Conservation (phyloP, 2,888 invertebrate species). For the Tinea trinotella region DNA sequence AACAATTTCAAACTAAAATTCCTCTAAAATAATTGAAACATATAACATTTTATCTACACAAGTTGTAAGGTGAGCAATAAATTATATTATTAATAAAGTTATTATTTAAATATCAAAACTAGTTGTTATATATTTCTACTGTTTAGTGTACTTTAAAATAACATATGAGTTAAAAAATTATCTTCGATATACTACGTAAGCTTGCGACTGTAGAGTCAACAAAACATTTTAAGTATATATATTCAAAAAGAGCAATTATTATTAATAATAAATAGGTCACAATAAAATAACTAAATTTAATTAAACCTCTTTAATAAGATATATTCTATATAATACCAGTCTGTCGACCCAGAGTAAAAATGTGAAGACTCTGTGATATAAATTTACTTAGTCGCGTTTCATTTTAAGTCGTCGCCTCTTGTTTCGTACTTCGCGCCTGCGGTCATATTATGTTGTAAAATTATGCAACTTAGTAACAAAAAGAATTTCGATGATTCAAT, state of each 20-base stretch:
- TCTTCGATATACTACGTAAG: not conserved
- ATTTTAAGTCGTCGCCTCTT: too few species aligned
- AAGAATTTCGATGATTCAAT: too few species aligned
- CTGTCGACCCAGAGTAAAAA: too few species aligned
- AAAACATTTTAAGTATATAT: not conserved
- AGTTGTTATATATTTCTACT: not conserved
- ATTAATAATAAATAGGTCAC: not conserved
- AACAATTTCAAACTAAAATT: not conserved
- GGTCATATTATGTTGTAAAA: too few species aligned
- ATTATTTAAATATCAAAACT: slow-evolving; percentile 6
- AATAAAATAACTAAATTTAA: not conserved
- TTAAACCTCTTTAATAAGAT: too few species aligned
- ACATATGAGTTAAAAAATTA: slow-evolving; percentile 7
- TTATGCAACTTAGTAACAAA: too few species aligned
- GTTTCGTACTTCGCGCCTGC: too few species aligned
- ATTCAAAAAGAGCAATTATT: not conserved
- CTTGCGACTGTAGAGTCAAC: not conserved
- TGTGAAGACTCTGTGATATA: too few species aligned
- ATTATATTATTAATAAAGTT: not conserved
- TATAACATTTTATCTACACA: not conserved
- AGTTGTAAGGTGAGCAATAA: slow-evolving; percentile 3
- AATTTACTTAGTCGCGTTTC: too few species aligned
- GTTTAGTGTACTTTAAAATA: not conserved
- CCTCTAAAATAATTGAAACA: not conserved
- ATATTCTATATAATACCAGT: too few species aligned